These are phyloP conservation scores for Hylaea fasciaria DNA, from an alignment of 2,888 invertebrate genomes.

Conservation along the genomic window DNA sequence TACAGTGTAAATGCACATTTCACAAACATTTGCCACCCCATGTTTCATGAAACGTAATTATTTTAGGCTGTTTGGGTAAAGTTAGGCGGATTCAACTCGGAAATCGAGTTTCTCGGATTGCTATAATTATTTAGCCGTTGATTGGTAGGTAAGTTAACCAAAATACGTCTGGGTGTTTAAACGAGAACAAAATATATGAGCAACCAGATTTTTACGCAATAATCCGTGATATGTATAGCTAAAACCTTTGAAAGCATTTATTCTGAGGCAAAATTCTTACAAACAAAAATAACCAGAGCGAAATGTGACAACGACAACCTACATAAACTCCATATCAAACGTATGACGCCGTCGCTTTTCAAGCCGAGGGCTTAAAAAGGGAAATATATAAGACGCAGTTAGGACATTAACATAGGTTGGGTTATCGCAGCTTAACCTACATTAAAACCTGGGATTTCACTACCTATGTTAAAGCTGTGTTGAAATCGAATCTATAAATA, in stretches of 20 bases:
- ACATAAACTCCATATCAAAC: too few species aligned
- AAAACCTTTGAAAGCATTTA: too few species aligned
- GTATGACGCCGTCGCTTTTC: too few species aligned
- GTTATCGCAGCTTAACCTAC: neutral
- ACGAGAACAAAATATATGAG: too few species aligned
- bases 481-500: conserved; percentile 4
- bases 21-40: conserved; percentile 18
- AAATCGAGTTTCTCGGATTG: conserved; percentile 20
- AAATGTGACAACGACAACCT: too few species aligned
- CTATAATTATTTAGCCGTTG: conserved; percentile 25
- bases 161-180: neutral
- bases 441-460: neutral
- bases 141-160: conserved; percentile 3
- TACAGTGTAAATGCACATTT: conserved; percentile 11
- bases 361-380: too few species aligned
- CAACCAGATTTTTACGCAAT: too few species aligned
- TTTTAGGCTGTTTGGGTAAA: conserved; percentile 17
- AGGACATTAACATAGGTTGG: neutral
- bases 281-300: too few species aligned
- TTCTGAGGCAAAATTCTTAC: too few species aligned
- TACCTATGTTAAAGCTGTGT: neutral
- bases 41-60: conserved; percentile 26
- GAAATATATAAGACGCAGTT: too few species aligned
- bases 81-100: conserved; percentile 11
- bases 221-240: too few species aligned